Base-by-base conservation (phyloP, 92 coral and sea anemone species). In the Bergia puertoricense region DNA sequence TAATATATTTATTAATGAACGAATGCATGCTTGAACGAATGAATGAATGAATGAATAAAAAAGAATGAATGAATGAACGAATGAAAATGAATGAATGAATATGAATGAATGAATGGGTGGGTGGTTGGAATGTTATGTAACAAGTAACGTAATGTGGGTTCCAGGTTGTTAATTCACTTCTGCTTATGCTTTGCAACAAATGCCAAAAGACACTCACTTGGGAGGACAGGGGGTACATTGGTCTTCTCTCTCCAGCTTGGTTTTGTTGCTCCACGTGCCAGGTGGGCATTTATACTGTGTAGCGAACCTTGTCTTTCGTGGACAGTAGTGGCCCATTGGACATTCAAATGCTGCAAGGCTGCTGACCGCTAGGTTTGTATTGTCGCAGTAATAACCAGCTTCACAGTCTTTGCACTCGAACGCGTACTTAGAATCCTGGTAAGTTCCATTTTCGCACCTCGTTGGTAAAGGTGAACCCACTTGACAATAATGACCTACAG, bases 191-290 rank as follows among this genome's bases (percentile, higher is more conserved):
- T 23, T 62, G 6, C 2, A 62, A 62, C 69, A 62, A 62, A 14
- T 62, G n/a, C 30, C 69, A 62, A 62, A 62, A 16, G 20, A 22
- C 8, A 62, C 90, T 79, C 85, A 97, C 99, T 97, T 95, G 44
- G 97, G 96, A 74, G 98, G 99, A 72, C 99, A 97, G 11, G 82
- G 88, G 11, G 92, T 88, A 72, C 99, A 97, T 46, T 95, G 94
- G 5, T 90, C 94, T 68, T 92, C 86, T 73, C 94, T 84, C 74
- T 91, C 95, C 41, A 95, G 93, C 88, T 48, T 85, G 2, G 97
- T 95, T 79, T 87, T 90, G 90, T 97, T 95, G 86, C 97, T 97
- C 99, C 99, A 97, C 1, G 98, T 97, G 83, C 98, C 99, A 59
- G 94, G 67, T 2, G 91, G 94, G 44, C 98, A 96, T 88, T 95